Percentiles rank a stretch among this genome's conserved stretches.
Evolutionary conservation across 2,113 vertebrate genomes (phyloP).

Genomic region (Thermophis baileyi): DNA sequence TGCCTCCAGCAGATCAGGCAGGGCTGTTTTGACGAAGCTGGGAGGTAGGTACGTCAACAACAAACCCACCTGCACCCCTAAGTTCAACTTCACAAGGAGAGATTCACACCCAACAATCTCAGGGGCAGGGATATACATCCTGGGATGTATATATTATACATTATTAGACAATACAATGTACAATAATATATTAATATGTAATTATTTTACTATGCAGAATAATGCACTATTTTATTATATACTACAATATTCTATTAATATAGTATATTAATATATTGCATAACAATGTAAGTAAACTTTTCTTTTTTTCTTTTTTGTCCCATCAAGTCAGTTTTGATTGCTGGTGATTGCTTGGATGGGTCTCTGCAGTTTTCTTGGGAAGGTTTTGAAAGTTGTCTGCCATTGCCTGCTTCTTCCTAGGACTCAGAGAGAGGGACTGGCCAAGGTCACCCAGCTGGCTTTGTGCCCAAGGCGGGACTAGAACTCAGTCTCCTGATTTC

Average conservation of each 20-base stretch:
- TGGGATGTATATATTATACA: no score
- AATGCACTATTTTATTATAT: neutral
- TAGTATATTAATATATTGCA: no score
- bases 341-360: neutral
- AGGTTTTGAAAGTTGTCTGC: neutral
- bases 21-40: no score
- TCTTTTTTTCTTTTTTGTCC: neutral
- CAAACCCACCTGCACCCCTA: no score
- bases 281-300: neutral
- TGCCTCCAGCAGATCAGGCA: no score
- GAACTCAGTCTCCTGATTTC: neutral
- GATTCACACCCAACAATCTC: no score
- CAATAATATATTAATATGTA: neutral
- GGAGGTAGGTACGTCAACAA: no score
- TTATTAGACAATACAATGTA: neutral
- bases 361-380: neutral
- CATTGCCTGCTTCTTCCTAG: neutral
- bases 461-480: neutral
- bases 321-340: neutral
- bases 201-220: neutral
- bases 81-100: no score
- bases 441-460: neutral
- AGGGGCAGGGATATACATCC: no score
- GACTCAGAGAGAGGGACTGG: neutral
- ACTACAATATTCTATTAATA: no score